Base-by-base conservation (phyloP, 2,888 invertebrate species). In the Lapara coniferarum region DNA sequence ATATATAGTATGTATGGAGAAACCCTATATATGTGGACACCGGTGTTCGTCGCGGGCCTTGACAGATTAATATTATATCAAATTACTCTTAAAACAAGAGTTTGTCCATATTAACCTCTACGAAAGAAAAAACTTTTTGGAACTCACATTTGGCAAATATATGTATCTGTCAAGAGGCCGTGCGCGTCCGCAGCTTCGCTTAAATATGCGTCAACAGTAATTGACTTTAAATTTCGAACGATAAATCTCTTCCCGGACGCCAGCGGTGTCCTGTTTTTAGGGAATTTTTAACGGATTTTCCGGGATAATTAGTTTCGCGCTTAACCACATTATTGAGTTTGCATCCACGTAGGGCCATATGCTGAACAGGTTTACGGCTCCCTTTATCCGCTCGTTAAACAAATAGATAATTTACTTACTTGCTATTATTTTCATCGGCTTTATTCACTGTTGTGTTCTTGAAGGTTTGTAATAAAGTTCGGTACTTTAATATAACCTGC, bases 231-330 rank as follows among this genome's bases (percentile, higher is more conserved):
- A 85, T 83, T 81, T 82, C 76, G 73, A 72, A 71, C 76, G 75
- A 84, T 85, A 85, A 85, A 87, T 88, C 82, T 82, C 78, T 75
- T 76, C 73, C 76, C 77, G 77, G 79, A 81, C 80, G 77, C 77
- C 73, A 70, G 74, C 73, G 74, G 70, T 75, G 70, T 69, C 70
- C 63, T 19, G 49, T 19, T 71, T 56, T 67, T 56, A 71, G 72
- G 68, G 71, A 16, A 52, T 51, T 55, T 67, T 57, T 67, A 72
- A 72, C 71, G 68, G 68, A 59, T 68, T 68, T 68, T 68, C 68
- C 68, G 68, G 68, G 59, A 67, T 68, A 68, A 68, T 59, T 30
- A 44, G 52, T 52, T 66, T 67, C 53, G 49, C 67, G 69, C 69
- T 72, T 73, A 49, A 49, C 63, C 63, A 63, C 63, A 63, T 63